Evolutionary conservation across 2,113 vertebrate species (phyloP).

Genomic region (Callaeas wilsoni): DNA sequence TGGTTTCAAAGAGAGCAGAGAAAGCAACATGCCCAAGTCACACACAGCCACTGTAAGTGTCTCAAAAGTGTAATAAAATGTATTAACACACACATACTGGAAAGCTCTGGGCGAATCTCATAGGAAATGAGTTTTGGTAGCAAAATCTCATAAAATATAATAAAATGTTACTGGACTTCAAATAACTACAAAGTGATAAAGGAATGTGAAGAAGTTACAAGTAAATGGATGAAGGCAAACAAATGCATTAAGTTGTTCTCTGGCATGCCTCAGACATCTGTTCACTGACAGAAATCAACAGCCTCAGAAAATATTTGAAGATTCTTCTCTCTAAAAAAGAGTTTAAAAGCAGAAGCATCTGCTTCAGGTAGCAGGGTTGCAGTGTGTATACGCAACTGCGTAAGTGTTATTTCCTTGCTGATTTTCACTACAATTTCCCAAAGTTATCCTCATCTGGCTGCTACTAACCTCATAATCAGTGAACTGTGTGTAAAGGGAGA

Average conservation of each 20-base stretch:
- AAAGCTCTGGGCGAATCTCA: background rate
- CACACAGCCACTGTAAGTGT: background rate
- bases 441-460: background rate
- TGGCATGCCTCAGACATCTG: background rate
- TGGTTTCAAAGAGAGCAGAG: background rate
- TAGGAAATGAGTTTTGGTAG: background rate
- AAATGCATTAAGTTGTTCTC: background rate
- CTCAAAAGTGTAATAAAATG: background rate
- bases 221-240: background rate
- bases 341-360: background rate
- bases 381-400: background rate
- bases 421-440: background rate
- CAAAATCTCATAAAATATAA: background rate
- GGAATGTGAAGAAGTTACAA: background rate
- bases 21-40: fast-evolving
- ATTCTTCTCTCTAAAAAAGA: background rate
- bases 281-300: background rate
- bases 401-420: background rate
- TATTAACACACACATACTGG: background rate
- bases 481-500: background rate
- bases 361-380: background rate
- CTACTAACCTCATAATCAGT: background rate
- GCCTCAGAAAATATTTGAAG: background rate
- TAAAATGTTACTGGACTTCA: background rate
- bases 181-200: background rate